Evolutionary conservation across 2,113 vertebrate species (phyloP).

Genomic region (Acrocephalus kingi): DNA sequence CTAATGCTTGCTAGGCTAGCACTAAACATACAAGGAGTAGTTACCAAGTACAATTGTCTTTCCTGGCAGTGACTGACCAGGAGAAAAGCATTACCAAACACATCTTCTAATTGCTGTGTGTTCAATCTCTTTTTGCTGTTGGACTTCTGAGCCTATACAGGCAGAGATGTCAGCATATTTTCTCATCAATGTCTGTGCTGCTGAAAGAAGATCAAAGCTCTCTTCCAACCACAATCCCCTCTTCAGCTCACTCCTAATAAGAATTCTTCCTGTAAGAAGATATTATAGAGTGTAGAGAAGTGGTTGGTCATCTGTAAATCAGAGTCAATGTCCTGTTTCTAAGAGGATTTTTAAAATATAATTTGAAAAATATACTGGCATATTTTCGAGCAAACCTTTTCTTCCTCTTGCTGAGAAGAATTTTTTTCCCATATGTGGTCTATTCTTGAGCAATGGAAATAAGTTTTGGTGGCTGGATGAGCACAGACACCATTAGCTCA

Average conservation of each 20-base stretch:
- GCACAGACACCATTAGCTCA: background rate
- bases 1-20: background rate
- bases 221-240: background rate
- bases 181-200: background rate
- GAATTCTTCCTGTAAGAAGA: background rate
- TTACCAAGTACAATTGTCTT: constrained; percentile 7
- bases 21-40: background rate
- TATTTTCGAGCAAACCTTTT: background rate
- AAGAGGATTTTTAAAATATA: background rate
- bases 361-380: background rate
- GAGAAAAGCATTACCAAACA: background rate
- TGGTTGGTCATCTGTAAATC: background rate
- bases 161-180: background rate
- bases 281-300: background rate
- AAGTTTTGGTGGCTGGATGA: background rate
- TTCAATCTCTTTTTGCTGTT: background rate
- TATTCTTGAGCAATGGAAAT: background rate
- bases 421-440: background rate
- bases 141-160: background rate
- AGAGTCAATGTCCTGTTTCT: background rate
- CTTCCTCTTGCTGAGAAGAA: background rate
- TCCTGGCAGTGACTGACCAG: background rate
- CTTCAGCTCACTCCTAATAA: background rate
- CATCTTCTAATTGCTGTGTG: background rate
- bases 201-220: background rate